A percentile compares a stretch with the other conserved stretches of the same genome.
Conservation (phyloP, 2,113 vertebrate genomes). For the Petaurus breviceps region DNA sequence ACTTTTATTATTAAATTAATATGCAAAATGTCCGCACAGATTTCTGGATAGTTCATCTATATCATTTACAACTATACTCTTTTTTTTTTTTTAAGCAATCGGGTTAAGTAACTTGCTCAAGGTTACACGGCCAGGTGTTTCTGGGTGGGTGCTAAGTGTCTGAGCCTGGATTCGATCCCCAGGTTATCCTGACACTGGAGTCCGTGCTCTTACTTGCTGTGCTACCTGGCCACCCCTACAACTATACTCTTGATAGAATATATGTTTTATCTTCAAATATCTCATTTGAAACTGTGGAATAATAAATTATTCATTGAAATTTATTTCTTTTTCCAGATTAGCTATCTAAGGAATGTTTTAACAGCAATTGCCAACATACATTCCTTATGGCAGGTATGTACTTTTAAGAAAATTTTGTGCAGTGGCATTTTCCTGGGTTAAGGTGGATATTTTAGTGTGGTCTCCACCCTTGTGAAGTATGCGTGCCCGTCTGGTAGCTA, state of each 20-base stretch:
- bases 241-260: neutral
- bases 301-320: neutral
- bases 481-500: neutral
- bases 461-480: neutral
- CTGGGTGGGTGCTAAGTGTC: too few species aligned
- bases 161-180: too few species aligned
- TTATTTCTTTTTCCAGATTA: conserved; percentile 83
- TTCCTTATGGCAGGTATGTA: conserved; percentile 93
- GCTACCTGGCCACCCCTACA: too few species aligned
- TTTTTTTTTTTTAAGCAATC: too few species aligned
- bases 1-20: neutral
- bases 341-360: conserved; percentile 91
- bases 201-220: too few species aligned
- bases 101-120: too few species aligned
- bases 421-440: neutral
- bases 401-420: conserved; percentile 14
- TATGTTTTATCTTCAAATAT: neutral
- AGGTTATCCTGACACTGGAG: too few species aligned
- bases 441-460: neutral
- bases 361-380: conserved; percentile 87
- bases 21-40: neutral
- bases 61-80: neutral
- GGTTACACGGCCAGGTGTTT: too few species aligned
- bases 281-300: neutral
- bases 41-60: neutral